Percentiles rank a stretch among this genome's conserved stretches.
phyloP scores from a whole-genome alignment of 2,888 invertebrate genomes.

The Platynereis dumerilii region DNA sequence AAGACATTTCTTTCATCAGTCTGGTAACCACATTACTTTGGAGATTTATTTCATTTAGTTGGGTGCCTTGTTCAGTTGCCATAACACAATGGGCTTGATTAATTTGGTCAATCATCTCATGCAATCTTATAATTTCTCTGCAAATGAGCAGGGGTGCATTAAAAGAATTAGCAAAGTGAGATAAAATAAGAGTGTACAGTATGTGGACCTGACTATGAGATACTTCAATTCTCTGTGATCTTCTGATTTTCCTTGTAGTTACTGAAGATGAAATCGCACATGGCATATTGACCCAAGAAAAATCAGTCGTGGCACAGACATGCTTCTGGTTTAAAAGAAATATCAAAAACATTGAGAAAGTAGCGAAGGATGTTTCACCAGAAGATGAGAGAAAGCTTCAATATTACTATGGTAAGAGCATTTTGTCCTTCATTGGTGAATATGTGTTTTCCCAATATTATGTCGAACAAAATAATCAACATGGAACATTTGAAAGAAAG shows the following conservation, averaged over 20 bases:
- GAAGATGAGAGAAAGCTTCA: neutral
- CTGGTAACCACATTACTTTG: too few species aligned
- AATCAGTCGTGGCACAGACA: conserved; percentile 27
- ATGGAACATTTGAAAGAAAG: neutral
- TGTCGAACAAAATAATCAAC: neutral
- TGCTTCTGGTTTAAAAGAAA: conserved; percentile 48
- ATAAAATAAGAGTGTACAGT: too few species aligned
- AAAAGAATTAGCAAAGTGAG: too few species aligned
- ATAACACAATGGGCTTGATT: too few species aligned
- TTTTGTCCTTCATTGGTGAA: neutral
- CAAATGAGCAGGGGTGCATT: too few species aligned
- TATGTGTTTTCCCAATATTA: neutral
- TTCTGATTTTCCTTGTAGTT: conserved; percentile 29
- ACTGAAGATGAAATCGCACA: conserved; percentile 35
- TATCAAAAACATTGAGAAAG: conserved; percentile 41
- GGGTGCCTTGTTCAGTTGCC: too few species aligned
- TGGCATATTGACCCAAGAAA: conserved; percentile 27
- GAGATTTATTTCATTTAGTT: too few species aligned
- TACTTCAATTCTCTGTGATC: too few species aligned
- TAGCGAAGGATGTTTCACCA: neutral
- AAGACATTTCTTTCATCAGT: neutral
- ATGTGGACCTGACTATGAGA: too few species aligned
- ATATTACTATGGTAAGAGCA: neutral
- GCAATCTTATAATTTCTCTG: too few species aligned
- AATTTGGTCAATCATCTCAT: too few species aligned